phyloP scores from a whole-genome alignment of 1,140 invertebrate genomes.

The Batillaria attramentaria region DNA sequence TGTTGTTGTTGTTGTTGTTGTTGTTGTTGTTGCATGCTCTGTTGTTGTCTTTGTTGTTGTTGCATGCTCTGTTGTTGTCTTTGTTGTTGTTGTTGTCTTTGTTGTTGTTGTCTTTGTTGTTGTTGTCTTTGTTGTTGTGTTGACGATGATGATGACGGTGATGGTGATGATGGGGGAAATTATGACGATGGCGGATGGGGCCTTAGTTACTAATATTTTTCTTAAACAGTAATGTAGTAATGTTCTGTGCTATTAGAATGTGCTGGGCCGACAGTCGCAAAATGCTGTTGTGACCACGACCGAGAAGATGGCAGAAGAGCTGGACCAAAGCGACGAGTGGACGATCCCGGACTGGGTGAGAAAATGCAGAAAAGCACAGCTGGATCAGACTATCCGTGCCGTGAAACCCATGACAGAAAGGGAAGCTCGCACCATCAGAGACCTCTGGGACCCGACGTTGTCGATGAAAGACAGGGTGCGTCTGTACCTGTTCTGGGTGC shows the following conservation, averaged over 20 bases:
- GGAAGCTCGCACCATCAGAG: background rate
- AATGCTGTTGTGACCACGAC: too few relatives aligned
- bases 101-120: background rate
- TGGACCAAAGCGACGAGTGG: background rate
- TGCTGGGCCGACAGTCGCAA: background rate
- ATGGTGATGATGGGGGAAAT: background rate
- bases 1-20: background rate
- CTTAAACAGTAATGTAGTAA: background rate
- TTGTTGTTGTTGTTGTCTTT: too few relatives aligned
- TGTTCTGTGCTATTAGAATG: background rate
- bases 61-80: background rate
- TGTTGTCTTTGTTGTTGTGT: too few relatives aligned
- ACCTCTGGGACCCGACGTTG: background rate
- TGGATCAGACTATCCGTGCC: background rate
- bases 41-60: background rate
- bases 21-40: background rate
- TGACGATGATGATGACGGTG: background rate
- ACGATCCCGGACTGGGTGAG: background rate
- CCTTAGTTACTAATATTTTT: background rate
- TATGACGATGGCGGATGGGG: background rate
- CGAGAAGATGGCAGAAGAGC: too few relatives aligned
- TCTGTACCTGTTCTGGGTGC: constrained; percentile 34
- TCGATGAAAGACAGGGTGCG: background rate
- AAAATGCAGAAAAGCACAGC: background rate
- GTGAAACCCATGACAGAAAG: background rate